Conservation (phyloP, 2,113 vertebrate genomes). For the Tragelaphus strepsiceros region DNA sequence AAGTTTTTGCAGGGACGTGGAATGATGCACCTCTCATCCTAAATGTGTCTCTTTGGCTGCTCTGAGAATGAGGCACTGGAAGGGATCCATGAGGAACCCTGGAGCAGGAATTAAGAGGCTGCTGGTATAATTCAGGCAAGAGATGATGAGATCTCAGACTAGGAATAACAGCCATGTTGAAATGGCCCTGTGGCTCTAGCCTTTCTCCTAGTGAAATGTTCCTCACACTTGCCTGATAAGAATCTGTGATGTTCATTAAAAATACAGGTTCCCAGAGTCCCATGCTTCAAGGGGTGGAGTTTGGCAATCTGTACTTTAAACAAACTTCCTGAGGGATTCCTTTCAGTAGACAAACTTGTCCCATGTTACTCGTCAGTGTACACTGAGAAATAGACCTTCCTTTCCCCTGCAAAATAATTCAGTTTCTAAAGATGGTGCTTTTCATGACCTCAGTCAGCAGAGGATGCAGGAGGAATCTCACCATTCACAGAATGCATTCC, state of each 20-base stretch:
- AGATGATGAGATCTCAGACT: background rate
- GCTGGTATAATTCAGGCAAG: background rate
- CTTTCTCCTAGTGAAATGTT: background rate
- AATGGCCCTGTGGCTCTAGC: background rate
- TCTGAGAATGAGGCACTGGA: background rate
- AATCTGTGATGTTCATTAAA: background rate
- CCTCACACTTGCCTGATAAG: background rate
- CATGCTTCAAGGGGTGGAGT: rapidly evolving
- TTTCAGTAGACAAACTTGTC: background rate
- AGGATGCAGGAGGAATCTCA: background rate
- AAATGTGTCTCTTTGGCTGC: background rate
- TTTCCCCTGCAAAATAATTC: background rate
- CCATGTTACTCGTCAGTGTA: background rate
- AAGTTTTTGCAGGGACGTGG: background rate
- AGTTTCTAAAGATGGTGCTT: background rate
- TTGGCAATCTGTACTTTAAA: background rate
- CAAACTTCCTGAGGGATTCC: background rate
- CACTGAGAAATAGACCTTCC: background rate
- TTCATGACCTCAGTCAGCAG: background rate
- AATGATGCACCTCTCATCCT: rapidly evolving
- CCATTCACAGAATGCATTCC: background rate
- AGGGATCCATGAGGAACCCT: background rate
- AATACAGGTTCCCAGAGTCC: background rate
- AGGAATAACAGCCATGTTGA: background rate
- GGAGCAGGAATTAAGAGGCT: background rate